Conservation (phyloP, 2,888 invertebrate species). For the Cataglyphis livida region DNA sequence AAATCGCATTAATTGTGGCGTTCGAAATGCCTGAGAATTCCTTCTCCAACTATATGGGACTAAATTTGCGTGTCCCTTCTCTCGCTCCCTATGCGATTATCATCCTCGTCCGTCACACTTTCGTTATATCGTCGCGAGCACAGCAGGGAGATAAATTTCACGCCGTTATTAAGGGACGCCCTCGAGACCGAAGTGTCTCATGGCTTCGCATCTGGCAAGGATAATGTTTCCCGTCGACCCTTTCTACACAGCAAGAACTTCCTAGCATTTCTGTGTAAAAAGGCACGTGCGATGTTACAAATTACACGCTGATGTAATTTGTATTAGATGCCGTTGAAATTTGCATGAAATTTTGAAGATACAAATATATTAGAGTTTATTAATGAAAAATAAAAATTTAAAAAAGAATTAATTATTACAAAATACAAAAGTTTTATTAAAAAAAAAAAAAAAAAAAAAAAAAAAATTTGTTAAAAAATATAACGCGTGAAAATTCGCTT, state of each 20-base stretch:
- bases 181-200: conserved; percentile 45
- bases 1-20: conserved; percentile 48
- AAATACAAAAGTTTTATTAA: not conserved
- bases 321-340: not conserved
- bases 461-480: not conserved
- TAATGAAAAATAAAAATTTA: not conserved
- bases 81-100: conserved; percentile 43
- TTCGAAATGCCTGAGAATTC: conserved; percentile 30
- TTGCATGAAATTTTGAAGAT: not conserved
- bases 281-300: not conserved
- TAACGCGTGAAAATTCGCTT: not conserved
- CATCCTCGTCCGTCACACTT: conserved; percentile 55
- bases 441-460: not conserved
- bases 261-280: conserved; percentile 16
- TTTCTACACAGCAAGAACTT: conserved; percentile 23
- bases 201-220: conserved; percentile 50
- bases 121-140: conserved; percentile 35
- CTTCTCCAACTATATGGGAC: conserved; percentile 26
- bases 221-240: conserved; percentile 49
- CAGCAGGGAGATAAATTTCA: conserved; percentile 50
- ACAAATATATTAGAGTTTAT: not conserved
- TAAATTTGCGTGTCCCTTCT: conserved; percentile 46
- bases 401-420: not conserved
- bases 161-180: conserved; percentile 55
- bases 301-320: conserved; percentile 5